Evolutionary conservation across 2,797 vertebrate genomes (phyloP).

Genomic region (Chiloscyllium punctatum): DNA sequence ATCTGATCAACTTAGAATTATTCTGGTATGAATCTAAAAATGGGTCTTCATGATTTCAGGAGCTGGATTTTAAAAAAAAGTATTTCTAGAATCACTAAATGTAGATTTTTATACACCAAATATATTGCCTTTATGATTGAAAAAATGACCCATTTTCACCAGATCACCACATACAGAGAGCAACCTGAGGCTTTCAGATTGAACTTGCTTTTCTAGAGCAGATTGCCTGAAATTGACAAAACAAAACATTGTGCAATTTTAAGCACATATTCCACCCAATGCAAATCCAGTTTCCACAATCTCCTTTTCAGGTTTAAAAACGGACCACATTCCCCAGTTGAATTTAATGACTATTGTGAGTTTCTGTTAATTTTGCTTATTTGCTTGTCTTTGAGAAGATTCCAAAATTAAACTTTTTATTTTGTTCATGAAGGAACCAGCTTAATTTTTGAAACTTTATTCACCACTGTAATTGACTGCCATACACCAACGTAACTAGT

Average conservation of each 20-base stretch:
- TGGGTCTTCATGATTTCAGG: not conserved
- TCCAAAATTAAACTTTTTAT: not conserved
- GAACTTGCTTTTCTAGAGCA: too few species aligned
- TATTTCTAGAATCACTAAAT: not conserved
- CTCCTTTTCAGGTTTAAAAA: too few species aligned
- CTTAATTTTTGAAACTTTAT: not conserved
- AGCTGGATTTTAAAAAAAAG: not conserved
- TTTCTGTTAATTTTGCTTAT: too few species aligned
- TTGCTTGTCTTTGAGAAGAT: too few species aligned
- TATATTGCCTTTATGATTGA: not conserved
- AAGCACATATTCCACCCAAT: too few species aligned
- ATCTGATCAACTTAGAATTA: not conserved
- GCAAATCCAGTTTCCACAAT: too few species aligned
- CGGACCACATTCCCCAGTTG: too few species aligned
- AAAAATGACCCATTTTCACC: not conserved
- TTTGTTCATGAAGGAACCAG: not conserved
- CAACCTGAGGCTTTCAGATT: too few species aligned
- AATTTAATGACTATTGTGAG: too few species aligned
- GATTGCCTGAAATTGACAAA: too few species aligned
- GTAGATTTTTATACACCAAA: not conserved
- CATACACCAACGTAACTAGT: not conserved
- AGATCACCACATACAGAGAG: not conserved
- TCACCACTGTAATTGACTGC: not conserved
- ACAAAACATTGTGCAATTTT: too few species aligned
- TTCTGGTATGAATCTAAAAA: not conserved